Evolutionary conservation across 2,888 invertebrate genomes (phyloP).

Genomic region (Drosophila mulleri): DNA sequence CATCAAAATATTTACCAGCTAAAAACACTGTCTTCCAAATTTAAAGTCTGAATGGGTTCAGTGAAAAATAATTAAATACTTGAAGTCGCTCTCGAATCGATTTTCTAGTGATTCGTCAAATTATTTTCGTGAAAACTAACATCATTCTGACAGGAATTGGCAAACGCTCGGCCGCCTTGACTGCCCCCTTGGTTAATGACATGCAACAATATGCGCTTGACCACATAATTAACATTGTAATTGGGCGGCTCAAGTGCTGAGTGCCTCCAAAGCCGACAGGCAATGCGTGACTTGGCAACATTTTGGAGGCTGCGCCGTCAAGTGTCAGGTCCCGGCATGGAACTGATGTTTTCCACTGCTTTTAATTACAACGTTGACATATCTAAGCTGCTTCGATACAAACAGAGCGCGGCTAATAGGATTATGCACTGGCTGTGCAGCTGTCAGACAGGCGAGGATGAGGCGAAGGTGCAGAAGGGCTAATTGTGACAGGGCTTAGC

Average conservation of each 20-base stretch:
- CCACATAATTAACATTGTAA: constrained; percentile 76
- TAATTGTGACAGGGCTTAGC: not conserved
- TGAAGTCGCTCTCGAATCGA: no score
- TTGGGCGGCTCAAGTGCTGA: constrained; percentile 45
- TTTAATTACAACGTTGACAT: constrained; percentile 77
- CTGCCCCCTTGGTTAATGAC: constrained; percentile 64
- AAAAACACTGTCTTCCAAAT: no score
- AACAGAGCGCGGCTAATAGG: constrained; percentile 67
- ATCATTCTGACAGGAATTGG: constrained; percentile 26
- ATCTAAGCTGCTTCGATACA: constrained; percentile 76
- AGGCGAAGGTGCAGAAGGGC: not conserved
- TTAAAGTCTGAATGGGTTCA: no score
- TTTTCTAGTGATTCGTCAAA: not conserved
- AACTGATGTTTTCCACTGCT: constrained; percentile 70
- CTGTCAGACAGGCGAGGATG: constrained; percentile 37
- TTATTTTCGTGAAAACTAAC: not conserved
- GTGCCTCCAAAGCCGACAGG: constrained; percentile 59
- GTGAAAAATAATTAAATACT: no score
- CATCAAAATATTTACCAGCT: no score
- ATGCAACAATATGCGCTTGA: constrained; percentile 62
- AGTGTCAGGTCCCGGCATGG: constrained; percentile 15
- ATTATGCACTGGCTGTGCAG: constrained; percentile 59
- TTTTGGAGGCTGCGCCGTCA: constrained; percentile 42
- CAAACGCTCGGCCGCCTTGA: constrained; percentile 14
- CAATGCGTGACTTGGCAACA: constrained; percentile 71